These are phyloP conservation scores for Desmodus rotundus DNA, from an alignment of 2,113 vertebrate species.

Conservation along the genomic window DNA sequence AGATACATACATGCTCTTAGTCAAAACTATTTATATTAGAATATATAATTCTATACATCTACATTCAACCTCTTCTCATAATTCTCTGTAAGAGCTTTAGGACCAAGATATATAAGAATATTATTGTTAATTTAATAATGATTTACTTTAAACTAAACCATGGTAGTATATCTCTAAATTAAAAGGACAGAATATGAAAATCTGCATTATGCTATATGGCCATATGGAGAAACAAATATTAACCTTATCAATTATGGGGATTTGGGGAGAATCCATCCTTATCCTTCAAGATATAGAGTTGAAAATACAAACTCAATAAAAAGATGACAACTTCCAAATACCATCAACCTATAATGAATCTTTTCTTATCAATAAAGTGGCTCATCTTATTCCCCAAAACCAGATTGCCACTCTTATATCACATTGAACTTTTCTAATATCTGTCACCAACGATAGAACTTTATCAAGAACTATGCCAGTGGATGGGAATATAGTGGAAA, in stretches of 20 bases:
- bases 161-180: background rate
- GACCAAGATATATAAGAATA: background rate
- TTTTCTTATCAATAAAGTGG: background rate
- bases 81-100: background rate
- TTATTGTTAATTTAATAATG: background rate
- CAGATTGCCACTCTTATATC: background rate
- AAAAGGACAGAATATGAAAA: background rate
- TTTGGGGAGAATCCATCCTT: background rate
- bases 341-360: background rate
- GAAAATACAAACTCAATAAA: background rate
- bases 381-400: background rate
- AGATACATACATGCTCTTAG: background rate
- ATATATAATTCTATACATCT: background rate
- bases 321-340: background rate
- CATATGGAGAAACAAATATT: background rate
- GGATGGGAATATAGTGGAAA: background rate
- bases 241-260: background rate
- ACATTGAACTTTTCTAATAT: background rate
- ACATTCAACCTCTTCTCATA: background rate
- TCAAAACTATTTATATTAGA: background rate
- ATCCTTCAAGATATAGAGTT: background rate
- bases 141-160: background rate
- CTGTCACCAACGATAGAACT: background rate
- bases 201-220: background rate
- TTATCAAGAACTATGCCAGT: background rate